Conservation (phyloP, 2,113 vertebrate genomes). For the Willisornis vidua region DNA sequence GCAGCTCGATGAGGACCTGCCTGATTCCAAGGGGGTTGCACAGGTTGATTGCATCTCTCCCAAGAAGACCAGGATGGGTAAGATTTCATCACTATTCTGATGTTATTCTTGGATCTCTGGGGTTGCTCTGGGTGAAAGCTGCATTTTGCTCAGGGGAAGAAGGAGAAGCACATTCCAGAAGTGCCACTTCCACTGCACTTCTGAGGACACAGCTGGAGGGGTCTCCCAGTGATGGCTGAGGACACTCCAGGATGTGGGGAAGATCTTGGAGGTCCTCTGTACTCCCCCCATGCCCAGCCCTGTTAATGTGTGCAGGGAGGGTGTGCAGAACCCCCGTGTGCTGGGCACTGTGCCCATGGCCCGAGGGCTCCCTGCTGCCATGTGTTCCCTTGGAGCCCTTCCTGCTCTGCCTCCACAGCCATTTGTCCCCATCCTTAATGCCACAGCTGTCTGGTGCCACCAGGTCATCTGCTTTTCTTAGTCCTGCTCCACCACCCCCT, state of each 20-base stretch:
- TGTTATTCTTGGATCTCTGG: neutral
- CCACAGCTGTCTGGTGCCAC: slow-evolving; percentile 53
- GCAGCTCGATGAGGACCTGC: neutral
- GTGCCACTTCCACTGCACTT: fast-evolving
- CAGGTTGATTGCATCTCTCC: neutral
- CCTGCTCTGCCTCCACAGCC: neutral
- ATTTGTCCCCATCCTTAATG: neutral
- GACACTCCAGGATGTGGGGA: fast-evolving
- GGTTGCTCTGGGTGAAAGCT: neutral
- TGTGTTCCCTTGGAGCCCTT: neutral
- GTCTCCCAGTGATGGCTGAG: neutral
- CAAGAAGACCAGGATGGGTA: neutral
- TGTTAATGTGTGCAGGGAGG: neutral
- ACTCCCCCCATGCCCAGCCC: neutral
- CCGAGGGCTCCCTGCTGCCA: neutral
- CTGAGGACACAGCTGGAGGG: neutral
- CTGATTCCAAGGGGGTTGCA: neutral
- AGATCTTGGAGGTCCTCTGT: too few relatives aligned
- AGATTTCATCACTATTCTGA: neutral
- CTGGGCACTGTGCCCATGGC: neutral
- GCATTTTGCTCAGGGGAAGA: neutral
- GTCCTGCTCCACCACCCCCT: slow-evolving; percentile 47
- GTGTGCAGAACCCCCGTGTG: neutral
- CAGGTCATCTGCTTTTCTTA: slow-evolving; percentile 76
- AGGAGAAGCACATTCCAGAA: fast-evolving